These are phyloP conservation scores for Aurelia sp. DNA, from an alignment of 30 jellyfish, hydroid and myxozoan genomes.

Conservation along the genomic window DNA sequence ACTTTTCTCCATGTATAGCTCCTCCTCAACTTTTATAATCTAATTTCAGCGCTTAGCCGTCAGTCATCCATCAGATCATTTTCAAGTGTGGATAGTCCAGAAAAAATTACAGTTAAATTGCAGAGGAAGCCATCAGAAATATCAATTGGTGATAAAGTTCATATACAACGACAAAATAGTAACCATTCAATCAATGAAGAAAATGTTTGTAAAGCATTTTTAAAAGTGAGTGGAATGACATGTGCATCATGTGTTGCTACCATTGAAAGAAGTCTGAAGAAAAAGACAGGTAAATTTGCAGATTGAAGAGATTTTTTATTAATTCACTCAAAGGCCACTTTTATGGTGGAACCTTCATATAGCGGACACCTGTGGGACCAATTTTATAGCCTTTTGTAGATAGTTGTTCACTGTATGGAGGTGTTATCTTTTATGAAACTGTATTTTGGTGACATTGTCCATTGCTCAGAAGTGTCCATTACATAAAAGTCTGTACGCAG, in stretches of 20 bases:
- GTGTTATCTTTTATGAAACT: too few species aligned
- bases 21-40: too few species aligned
- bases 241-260: constrained; percentile 99
- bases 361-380: too few species aligned
- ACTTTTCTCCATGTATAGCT: too few species aligned
- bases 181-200: constrained; percentile 65
- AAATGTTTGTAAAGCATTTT: constrained; percentile 73
- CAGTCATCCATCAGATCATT: constrained; percentile 59
- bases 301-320: too few species aligned
- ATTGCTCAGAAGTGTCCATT: too few species aligned
- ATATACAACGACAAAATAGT: constrained; percentile 51
- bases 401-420: too few species aligned
- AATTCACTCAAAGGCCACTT: too few species aligned
- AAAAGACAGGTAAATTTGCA: constrained; percentile 43
- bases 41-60: constrained; percentile 57
- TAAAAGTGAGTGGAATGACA: constrained; percentile 92
- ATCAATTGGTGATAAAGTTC: constrained; percentile 72
- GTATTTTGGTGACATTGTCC: too few species aligned
- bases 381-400: too few species aligned
- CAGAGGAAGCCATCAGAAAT: constrained; percentile 71
- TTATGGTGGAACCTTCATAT: too few species aligned
- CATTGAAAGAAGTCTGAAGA: constrained; percentile 82
- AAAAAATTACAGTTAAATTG: constrained; percentile 50
- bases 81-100: constrained; percentile 44
- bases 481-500: too few species aligned